Conservation (phyloP, 2,797 vertebrate genomes). For the Sebastes matsubarae region DNA sequence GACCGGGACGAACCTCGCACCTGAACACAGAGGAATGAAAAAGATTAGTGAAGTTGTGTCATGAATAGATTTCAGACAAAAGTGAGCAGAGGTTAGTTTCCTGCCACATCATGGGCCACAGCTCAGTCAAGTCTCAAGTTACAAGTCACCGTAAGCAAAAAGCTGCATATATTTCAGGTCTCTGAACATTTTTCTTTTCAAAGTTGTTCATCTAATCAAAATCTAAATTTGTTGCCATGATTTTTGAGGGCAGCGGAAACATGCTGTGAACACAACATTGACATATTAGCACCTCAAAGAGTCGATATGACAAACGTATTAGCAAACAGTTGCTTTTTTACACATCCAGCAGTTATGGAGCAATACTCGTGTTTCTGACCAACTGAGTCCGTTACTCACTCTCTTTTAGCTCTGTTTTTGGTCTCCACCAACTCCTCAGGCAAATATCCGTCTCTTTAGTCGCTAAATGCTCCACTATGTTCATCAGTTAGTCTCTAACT, state of each 20-base stretch:
- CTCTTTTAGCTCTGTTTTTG: not conserved
- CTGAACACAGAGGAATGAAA: slow-evolving; percentile 62
- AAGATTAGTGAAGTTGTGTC: not conserved
- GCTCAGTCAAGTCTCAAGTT: not conserved
- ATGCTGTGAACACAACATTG: not conserved
- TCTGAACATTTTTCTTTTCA: not conserved
- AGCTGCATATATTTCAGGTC: not conserved
- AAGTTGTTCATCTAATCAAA: not conserved
- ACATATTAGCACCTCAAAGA: not conserved
- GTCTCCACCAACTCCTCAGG: not conserved
- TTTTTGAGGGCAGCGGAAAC: not conserved
- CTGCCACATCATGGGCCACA: not conserved
- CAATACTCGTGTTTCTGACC: not conserved
- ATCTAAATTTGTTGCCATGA: not conserved
- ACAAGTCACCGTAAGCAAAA: not conserved
- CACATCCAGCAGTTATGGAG: not conserved
- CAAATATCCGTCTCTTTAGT: not conserved
- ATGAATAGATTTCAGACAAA: not conserved
- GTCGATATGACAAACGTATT: not conserved
- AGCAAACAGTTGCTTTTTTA: not conserved
- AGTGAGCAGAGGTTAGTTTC: not conserved
- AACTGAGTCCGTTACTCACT: not conserved
- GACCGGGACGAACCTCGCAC: slow-evolving; percentile 91
- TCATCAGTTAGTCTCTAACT: not conserved
- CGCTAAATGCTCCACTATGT: not conserved